Evolutionary conservation across 2,797 vertebrate genomes (phyloP).

Genomic region (Phoebastria nigripes): DNA sequence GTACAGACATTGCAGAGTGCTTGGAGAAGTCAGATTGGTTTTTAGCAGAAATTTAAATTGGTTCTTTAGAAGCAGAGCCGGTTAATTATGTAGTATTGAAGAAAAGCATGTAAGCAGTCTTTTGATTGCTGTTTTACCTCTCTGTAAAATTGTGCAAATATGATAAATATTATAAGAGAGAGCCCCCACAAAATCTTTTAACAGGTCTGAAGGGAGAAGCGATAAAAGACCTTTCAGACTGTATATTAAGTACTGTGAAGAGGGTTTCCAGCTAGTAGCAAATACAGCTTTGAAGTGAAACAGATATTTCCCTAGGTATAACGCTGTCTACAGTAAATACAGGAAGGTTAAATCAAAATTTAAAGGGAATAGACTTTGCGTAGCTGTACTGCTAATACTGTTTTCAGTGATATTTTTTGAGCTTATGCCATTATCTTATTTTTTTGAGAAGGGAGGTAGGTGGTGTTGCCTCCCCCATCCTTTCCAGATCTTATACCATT

Average conservation of each 20-base stretch:
- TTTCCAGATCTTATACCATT: background rate
- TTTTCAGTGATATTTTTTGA: background rate
- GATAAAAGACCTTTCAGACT: background rate
- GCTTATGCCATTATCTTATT: background rate
- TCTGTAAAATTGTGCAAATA: background rate
- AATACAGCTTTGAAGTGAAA: background rate
- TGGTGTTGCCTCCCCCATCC: background rate
- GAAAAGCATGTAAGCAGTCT: background rate
- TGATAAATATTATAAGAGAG: background rate
- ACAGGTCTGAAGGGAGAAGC: background rate
- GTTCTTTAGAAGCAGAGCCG: background rate
- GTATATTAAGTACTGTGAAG: background rate
- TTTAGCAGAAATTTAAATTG: background rate
- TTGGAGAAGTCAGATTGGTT: conserved; percentile 5
- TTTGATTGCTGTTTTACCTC: background rate
- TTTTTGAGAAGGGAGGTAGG: background rate
- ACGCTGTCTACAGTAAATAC: background rate
- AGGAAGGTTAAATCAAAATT: background rate
- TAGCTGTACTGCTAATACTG: background rate
- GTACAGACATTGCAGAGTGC: background rate
- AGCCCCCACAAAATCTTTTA: background rate
- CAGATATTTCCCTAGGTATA: background rate
- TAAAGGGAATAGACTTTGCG: background rate
- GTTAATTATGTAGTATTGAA: background rate
- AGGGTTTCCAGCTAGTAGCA: background rate